phyloP scores from a whole-genome alignment of 2,797 vertebrate species.

The Gobio occitaniae region DNA sequence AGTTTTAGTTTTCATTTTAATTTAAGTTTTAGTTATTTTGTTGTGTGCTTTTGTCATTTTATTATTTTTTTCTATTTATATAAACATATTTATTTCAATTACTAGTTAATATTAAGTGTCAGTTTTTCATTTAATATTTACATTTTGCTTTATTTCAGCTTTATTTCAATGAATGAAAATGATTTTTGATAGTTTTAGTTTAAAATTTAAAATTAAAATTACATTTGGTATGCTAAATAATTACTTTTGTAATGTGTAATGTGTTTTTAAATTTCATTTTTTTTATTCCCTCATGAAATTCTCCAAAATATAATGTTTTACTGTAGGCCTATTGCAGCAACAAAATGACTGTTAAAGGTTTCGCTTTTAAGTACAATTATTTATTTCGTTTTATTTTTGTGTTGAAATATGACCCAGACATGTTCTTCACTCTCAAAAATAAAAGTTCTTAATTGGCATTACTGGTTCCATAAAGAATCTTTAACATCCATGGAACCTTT shows the following conservation, averaged over 20 bases:
- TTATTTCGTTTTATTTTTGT: not conserved
- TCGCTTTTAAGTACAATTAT: not conserved
- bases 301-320: not conserved
- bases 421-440: not conserved
- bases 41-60: too few species aligned
- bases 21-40: not conserved
- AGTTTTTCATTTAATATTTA: not conserved
- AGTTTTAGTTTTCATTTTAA: not conserved
- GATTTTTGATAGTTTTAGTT: too few species aligned
- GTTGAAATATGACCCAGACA: not conserved
- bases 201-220: too few species aligned
- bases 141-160: not conserved
- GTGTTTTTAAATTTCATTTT: not conserved
- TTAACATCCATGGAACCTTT: not conserved
- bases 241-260: not conserved
- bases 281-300: not conserved
- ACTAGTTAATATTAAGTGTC: too few species aligned
- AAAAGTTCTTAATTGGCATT: not conserved
- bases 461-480: not conserved
- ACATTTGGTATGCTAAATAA: not conserved
- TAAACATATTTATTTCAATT: too few species aligned
- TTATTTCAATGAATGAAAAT: not conserved
- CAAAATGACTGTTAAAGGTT: not conserved
- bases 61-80: too few species aligned
- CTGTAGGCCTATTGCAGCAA: not conserved